A percentile compares a stretch with the other conserved stretches of the same genome.
Conservation (phyloP, 2,888 invertebrate genomes). For the Torymus texanus region DNA sequence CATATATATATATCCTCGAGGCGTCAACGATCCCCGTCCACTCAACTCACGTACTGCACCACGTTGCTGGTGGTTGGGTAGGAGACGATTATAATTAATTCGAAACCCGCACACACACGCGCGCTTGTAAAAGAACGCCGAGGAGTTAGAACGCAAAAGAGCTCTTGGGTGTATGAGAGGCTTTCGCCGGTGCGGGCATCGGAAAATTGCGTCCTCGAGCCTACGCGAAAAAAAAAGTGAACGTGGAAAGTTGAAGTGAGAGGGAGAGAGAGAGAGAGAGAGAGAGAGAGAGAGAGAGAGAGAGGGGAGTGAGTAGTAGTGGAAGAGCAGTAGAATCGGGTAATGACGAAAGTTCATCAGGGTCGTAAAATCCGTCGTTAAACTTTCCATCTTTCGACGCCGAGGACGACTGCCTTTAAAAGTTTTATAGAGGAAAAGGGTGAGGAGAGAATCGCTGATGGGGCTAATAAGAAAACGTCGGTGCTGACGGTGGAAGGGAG, state of each 20-base stretch:
- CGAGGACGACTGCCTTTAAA: not conserved
- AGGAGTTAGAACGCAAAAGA: not conserved
- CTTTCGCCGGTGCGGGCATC: not conserved
- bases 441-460: too few species aligned
- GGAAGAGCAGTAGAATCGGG: not conserved
- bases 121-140: too few species aligned
- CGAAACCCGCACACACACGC: too few species aligned
- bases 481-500: not conserved
- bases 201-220: conserved; percentile 27
- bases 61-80: too few species aligned
- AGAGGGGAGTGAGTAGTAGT: too few species aligned
- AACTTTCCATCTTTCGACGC: too few species aligned
- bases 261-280: not conserved
- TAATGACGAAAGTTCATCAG: conserved; percentile 49
- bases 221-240: conserved; percentile 13
- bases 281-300: too few species aligned
- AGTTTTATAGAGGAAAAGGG: conserved; percentile 2
- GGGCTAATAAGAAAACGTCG: not conserved
- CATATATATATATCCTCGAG: too few species aligned
- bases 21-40: too few species aligned
- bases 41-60: too few species aligned
- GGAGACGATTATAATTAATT: too few species aligned
- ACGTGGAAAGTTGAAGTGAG: not conserved
- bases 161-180: not conserved
- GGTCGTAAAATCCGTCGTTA: conserved; percentile 9